phyloP scores from a whole-genome alignment of 2,113 vertebrate species.

The Xenopus laevis region DNA sequence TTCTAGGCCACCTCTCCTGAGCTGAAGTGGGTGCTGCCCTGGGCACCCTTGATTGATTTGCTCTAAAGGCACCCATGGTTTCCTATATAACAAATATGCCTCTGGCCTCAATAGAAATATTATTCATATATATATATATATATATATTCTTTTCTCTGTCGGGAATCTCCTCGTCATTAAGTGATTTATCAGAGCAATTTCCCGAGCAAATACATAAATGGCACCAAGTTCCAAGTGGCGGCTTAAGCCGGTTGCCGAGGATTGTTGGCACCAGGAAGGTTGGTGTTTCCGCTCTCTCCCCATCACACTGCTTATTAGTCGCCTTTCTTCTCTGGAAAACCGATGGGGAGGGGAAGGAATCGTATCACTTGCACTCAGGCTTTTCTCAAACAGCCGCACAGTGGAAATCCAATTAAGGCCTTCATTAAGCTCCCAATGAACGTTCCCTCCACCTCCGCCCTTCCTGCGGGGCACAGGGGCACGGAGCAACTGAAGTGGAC shows the following conservation, averaged over 20 bases:
- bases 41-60: too few species aligned
- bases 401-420: conserved; percentile 36
- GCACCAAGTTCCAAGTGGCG: conserved; percentile 9
- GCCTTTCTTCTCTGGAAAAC: neutral
- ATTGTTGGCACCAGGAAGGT: neutral
- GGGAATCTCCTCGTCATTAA: conserved; percentile 21
- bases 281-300: neutral
- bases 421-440: conserved; percentile 21
- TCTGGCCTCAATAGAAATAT: neutral
- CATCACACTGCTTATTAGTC: conserved; percentile 1
- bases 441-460: conserved; percentile 3
- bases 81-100: neutral
- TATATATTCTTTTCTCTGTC: neutral
- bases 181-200: conserved; percentile 24
- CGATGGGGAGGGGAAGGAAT: conserved; percentile 3
- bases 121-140: too few species aligned
- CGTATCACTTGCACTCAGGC: conserved; percentile 26
- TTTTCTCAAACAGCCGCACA: conserved; percentile 5
- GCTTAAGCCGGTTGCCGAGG: neutral
- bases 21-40: too few species aligned
- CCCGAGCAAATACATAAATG: conserved; percentile 23
- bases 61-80: neutral
- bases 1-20: too few species aligned
- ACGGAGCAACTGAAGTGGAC: neutral
- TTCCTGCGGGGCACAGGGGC: neutral